Evolutionary conservation across 2,113 vertebrate genomes (phyloP).

Genomic region (Mionectes macconnelli): DNA sequence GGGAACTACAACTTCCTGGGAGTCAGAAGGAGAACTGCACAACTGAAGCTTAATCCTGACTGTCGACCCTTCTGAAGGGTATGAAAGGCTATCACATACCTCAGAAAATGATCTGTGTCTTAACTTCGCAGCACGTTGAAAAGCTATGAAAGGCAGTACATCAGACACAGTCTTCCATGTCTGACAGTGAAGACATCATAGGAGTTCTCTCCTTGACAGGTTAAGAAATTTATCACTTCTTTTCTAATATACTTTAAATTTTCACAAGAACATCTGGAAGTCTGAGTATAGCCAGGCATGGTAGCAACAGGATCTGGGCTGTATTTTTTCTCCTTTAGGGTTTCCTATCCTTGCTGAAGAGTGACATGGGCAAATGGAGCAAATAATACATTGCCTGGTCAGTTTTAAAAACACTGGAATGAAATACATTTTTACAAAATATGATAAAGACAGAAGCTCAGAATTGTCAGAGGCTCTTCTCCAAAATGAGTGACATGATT

Average conservation of each 20-base stretch:
- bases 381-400: not conserved
- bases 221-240: constrained; percentile 51
- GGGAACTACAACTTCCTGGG: constrained; percentile 64
- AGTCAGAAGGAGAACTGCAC: constrained; percentile 67
- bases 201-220: constrained; percentile 52
- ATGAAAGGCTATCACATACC: constrained; percentile 56
- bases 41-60: constrained; percentile 66
- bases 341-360: not conserved
- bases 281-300: not conserved
- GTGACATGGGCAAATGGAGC: not conserved
- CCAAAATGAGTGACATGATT: not conserved
- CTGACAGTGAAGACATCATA: constrained; percentile 56
- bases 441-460: not conserved
- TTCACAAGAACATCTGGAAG: not conserved
- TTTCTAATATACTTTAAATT: constrained; percentile 2
- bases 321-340: not conserved
- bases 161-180: constrained; percentile 30
- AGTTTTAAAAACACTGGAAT: not conserved
- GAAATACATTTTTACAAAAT: not conserved
- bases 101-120: constrained; percentile 45
- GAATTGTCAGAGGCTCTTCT: not conserved
- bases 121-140: constrained; percentile 17
- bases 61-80: constrained; percentile 68
- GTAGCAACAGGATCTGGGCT: not conserved
- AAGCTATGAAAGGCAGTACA: constrained; percentile 45